phyloP scores from a whole-genome alignment of 1,140 invertebrate genomes.

The Formica selysi region DNA sequence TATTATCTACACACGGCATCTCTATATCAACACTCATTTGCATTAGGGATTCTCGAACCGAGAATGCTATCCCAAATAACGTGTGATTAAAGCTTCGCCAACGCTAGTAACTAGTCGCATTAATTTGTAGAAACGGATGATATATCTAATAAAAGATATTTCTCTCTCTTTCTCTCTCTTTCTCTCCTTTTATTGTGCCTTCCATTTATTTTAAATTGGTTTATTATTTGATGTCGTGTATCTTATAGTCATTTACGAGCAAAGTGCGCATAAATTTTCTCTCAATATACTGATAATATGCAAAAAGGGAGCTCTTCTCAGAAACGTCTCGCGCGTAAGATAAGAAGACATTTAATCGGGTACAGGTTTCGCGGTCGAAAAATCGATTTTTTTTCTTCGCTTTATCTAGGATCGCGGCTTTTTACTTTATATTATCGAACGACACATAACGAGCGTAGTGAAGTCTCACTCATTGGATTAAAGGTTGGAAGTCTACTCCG shows the following conservation, averaged over 20 bases:
- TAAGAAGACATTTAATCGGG: conserved; percentile 42
- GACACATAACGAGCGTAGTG: conserved; percentile 61
- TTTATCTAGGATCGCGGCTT: conserved; percentile 43
- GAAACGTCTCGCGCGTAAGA: conserved; percentile 2
- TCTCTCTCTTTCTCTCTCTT: too few species aligned
- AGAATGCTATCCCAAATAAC: neutral
- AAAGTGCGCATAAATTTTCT: conserved; percentile 22
- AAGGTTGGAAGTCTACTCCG: conserved; percentile 22
- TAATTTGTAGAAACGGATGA: neutral
- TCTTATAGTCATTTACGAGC: neutral
- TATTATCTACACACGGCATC: neutral
- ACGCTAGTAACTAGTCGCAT: neutral
- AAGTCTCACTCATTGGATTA: conserved; percentile 63
- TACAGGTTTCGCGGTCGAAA: conserved; percentile 3
- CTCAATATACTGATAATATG: neutral
- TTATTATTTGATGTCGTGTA: neutral
- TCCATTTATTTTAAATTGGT: neutral
- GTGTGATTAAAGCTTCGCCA: neutral
- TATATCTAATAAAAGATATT: neutral
- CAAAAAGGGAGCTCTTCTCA: neutral
- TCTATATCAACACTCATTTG: conserved; percentile 35
- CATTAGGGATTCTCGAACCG: neutral
- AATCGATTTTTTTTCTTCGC: conserved; percentile 23
- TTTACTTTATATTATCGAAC: conserved; percentile 62
- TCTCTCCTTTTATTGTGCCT: neutral